Percentiles rank a stretch among this genome's conserved stretches.
Evolutionary conservation across 2,797 vertebrate genomes (phyloP).

Genomic region (Malacoctenus gilli): DNA sequence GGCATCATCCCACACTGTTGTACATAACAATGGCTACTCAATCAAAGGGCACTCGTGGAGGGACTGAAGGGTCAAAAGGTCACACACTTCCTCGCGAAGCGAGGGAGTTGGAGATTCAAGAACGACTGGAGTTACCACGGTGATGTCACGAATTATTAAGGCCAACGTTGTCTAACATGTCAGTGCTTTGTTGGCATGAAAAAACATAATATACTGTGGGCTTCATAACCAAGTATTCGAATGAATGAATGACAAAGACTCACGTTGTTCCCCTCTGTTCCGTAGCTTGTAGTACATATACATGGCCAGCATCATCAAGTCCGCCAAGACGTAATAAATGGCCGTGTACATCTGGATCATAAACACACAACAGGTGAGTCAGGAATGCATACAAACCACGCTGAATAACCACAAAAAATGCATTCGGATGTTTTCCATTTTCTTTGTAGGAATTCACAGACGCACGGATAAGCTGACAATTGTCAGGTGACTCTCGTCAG

Average conservation of each 20-base stretch:
- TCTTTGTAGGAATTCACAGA: no score
- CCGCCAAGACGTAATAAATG: conserved; percentile 90
- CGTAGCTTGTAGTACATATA: conserved; percentile 85
- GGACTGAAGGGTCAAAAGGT: conserved; percentile 8
- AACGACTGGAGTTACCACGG: no score
- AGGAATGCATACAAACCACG: neutral
- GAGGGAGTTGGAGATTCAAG: no score
- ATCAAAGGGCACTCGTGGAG: conserved; percentile 3
- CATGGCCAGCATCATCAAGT: conserved; percentile 87
- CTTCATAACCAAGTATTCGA: no score
- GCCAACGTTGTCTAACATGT: no score
- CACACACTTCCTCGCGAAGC: conserved; percentile 3
- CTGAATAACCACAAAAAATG: no score
- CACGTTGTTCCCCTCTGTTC: conserved; percentile 61
- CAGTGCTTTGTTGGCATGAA: no score
- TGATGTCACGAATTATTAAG: no score
- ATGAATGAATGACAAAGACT: conserved; percentile 45
- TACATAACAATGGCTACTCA: conserved; percentile 10
- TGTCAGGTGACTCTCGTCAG: no score
- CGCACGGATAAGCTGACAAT: no score
- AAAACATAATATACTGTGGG: no score
- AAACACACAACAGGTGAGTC: conserved; percentile 12
- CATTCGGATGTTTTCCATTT: no score
- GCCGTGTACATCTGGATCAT: conserved; percentile 89
- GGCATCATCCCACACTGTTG: conserved; percentile 35